Evolutionary conservation across 2,113 vertebrate genomes (phyloP), one percentile per base, ranked within the genome.

Genomic region (Danionella cerebrum): DNA sequence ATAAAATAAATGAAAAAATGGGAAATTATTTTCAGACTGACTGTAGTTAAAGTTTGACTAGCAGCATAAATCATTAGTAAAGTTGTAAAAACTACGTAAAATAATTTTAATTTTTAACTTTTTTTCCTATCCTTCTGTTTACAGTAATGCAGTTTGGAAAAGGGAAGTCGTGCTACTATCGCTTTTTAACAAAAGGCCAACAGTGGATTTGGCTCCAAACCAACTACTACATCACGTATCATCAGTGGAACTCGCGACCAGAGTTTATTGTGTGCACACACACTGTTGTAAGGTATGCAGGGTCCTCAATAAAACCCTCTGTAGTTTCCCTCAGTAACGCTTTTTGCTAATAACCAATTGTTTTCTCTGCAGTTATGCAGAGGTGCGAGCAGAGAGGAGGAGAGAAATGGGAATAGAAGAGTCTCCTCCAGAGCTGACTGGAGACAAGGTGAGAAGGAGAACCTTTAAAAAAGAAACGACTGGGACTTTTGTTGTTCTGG

Each of bases 171-270:
- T 98, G 96, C 85, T 97, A 96, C 84, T 96, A 98, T 77, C 89
- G 96, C 69, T 98, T 98, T 83, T 92, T 98, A 73, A 98, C 95
- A 52, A 98, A 98, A 89, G 96, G 96, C 42, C 96, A 98, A 14
- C 95, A 98, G 47, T 98, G 96, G 96, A 98, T 98, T 83, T 98
- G 96, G 95, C 89, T 98, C 36, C 96, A 98, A 68, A 98, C 94
- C 36, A 94, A 93, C 77, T 97, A 97, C 85, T 98, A 98, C 79
- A 98, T 98, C 82, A 98, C 96, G 25, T 98, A 98, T 74, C 95
- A 98, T 80, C 95, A 98, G 80, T 98, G 96, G 96, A 99, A 98
- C 87, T 99, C 95, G 60, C 91, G 94, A 64, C 96, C 96, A 2
- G 96, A 99, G 84, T 99, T 99, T 74, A 98, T 99, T 53, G 95